Percentiles rank a stretch among this genome's conserved stretches.
Conservation (phyloP, 2,888 invertebrate species). For the Perizoma flavofasciatum region DNA sequence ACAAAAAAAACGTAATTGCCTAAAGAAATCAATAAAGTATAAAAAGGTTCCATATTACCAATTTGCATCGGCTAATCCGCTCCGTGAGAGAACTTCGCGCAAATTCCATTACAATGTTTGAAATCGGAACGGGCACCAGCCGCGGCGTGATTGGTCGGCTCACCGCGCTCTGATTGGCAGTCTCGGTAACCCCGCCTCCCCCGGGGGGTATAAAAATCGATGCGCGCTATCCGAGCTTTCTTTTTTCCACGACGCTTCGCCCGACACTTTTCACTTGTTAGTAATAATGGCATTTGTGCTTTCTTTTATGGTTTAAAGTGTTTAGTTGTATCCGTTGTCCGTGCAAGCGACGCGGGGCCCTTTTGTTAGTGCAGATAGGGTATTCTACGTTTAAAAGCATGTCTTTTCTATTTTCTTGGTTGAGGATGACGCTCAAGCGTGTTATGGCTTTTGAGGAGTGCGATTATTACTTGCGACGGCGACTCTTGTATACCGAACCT, state of each 20-base stretch:
- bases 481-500: constrained; percentile 4
- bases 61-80: constrained; percentile 74
- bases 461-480: constrained; percentile 9
- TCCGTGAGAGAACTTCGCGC: constrained; percentile 62
- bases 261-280: constrained; percentile 74
- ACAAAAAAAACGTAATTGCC: constrained; percentile 35
- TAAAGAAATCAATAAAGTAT: constrained; percentile 37
- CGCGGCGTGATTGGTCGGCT: constrained; percentile 75
- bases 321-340: constrained; percentile 78
- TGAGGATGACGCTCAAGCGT: constrained; percentile 48
- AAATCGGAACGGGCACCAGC: constrained; percentile 68
- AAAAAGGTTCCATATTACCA: constrained; percentile 60
- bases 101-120: constrained; percentile 81
- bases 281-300: constrained; percentile 79
- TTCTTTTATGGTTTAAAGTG: constrained; percentile 77
- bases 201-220: constrained; percentile 81
- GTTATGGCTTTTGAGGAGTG: constrained; percentile 27
- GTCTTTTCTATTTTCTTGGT: constrained; percentile 65
- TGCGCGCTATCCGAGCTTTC: constrained; percentile 63
- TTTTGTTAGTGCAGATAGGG: constrained; percentile 71
- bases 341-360: constrained; percentile 69
- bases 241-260: constrained; percentile 72
- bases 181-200: constrained; percentile 74
- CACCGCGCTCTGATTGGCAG: constrained; percentile 77
- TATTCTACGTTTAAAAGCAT: constrained; percentile 68